These are phyloP conservation scores for Kuschelorhynchus macadamiae DNA, from an alignment of 2,888 invertebrate species.

Conservation along the genomic window DNA sequence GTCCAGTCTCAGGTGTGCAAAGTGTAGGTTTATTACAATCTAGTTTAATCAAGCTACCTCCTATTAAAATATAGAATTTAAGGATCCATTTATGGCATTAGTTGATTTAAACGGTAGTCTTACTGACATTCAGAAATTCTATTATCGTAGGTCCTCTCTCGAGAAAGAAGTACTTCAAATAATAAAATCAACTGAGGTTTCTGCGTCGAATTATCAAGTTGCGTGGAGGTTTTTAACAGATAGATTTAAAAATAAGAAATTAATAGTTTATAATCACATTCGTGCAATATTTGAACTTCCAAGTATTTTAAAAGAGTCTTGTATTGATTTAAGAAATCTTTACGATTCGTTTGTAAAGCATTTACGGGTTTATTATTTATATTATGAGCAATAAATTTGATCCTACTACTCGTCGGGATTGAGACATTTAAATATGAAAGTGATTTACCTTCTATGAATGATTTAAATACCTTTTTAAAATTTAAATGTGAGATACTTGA, in stretches of 20 bases:
- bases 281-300: slow-evolving; percentile 13
- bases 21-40: not conserved
- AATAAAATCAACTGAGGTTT: slow-evolving; percentile 2
- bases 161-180: slow-evolving; percentile 4
- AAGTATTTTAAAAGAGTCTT: slow-evolving; percentile 12
- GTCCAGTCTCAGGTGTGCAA: too few relatives aligned
- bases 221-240: slow-evolving; percentile 10
- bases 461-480: slow-evolving; percentile 40
- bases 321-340: slow-evolving; percentile 37
- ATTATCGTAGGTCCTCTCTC: slow-evolving; percentile 6
- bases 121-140: slow-evolving; percentile 19
- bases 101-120: slow-evolving; percentile 1
- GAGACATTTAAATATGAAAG: slow-evolving; percentile 21
- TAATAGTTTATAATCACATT: slow-evolving; percentile 8
- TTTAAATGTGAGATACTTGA: slow-evolving; percentile 40
- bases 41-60: slow-evolving; percentile 10
- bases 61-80: slow-evolving; percentile 21
- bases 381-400: slow-evolving; percentile 37
- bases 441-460: slow-evolving; percentile 28
- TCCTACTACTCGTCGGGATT: slow-evolving; percentile 21
- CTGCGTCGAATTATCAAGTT: slow-evolving; percentile 3
- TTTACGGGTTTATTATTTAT: slow-evolving; percentile 39
- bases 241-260: too few relatives aligned
- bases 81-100: slow-evolving; percentile 16
- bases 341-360: slow-evolving; percentile 37